Conservation (phyloP, 1,140 invertebrate species). For the Pseudomyrmex pallidus region DNA sequence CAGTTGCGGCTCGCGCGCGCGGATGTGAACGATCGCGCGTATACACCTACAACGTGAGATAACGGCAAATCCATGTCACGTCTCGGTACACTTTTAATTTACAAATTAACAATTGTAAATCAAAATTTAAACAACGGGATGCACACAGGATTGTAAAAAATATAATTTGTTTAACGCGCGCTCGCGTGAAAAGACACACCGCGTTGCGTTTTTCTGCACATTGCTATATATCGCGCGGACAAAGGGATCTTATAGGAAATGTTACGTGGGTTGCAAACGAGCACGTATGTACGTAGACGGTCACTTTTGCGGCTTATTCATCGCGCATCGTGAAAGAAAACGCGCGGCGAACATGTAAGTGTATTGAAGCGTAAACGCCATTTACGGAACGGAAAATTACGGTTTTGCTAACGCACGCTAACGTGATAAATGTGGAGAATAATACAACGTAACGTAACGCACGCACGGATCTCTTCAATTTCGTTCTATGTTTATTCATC, state of each 20-base stretch:
- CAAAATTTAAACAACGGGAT: too few relatives aligned
- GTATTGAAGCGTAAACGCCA: constrained; percentile 54
- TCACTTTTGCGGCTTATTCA: constrained; percentile 34
- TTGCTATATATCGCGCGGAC: too few relatives aligned
- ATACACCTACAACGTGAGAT: background rate
- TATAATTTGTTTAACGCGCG: too few relatives aligned
- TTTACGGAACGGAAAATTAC: constrained; percentile 46
- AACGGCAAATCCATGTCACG: too few relatives aligned
- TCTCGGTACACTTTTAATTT: too few relatives aligned
- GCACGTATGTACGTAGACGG: background rate
- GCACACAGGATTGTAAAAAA: too few relatives aligned
- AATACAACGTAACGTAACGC: constrained; percentile 27
- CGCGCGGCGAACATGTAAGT: constrained; percentile 16
- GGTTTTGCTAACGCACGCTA: constrained; percentile 46
- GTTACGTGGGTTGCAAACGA: background rate
- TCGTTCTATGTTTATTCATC: constrained; percentile 8
- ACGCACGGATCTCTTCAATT: constrained; percentile 1
- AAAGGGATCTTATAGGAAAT: too few relatives aligned
- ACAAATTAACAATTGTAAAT: too few relatives aligned
- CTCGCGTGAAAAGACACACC: too few relatives aligned
- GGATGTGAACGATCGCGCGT: background rate
- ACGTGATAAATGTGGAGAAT: constrained; percentile 47
- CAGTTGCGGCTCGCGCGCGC: constrained; percentile 14
- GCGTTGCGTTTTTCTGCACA: too few relatives aligned
- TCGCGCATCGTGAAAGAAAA: constrained; percentile 9